These are phyloP conservation scores for Saccopteryx bilineata DNA, from an alignment of 2,113 vertebrate species.

Conservation along the genomic window DNA sequence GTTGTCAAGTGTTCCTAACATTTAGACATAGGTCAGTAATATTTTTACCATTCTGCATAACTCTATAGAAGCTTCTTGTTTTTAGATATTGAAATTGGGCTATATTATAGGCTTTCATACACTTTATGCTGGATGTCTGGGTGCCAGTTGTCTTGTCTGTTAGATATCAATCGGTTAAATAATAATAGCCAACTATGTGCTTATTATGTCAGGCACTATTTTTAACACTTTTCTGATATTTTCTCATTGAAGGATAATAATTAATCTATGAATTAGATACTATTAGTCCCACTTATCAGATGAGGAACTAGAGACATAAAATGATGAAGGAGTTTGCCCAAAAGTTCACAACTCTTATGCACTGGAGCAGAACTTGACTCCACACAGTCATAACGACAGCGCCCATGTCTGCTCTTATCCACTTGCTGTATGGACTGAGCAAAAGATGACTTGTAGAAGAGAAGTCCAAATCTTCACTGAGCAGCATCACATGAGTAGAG, in stretches of 20 bases:
- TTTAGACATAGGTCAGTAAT: constrained; percentile 14
- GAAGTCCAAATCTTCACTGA: neutral
- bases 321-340: neutral
- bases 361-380: neutral
- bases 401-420: neutral
- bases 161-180: neutral
- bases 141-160: neutral
- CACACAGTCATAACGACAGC: neutral
- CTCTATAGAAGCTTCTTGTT: neutral
- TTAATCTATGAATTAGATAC: neutral
- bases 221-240: neutral
- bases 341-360: neutral
- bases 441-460: neutral
- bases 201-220: neutral
- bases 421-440: neutral
- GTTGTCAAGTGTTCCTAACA: constrained; percentile 38
- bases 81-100: constrained; percentile 19
- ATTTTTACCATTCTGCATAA: neutral
- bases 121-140: neutral
- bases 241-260: neutral
- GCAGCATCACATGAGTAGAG: neutral
- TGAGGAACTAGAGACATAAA: neutral
- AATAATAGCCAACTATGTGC: neutral
- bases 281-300: neutral
- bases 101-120: neutral